These are phyloP conservation scores for Meta bourneti DNA, from an alignment of 2,888 invertebrate species.

Conservation along the genomic window DNA sequence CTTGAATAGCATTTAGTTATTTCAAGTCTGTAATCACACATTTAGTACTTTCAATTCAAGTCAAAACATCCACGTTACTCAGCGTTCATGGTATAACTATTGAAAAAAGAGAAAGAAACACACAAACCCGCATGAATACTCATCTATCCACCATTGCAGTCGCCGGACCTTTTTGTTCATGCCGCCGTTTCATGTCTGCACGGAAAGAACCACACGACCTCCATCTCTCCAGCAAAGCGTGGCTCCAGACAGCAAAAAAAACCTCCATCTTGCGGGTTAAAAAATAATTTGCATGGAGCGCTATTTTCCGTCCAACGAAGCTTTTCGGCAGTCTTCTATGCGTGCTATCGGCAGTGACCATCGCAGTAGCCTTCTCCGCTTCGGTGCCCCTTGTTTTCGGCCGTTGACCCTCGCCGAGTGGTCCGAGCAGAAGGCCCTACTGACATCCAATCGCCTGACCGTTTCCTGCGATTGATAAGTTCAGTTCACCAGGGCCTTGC, in stretches of 20 bases:
- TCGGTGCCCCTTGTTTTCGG: conserved; percentile 57
- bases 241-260: not conserved
- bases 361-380: conserved; percentile 54
- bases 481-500: not conserved
- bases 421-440: not conserved
- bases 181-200: not conserved
- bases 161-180: no score
- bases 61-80: no score
- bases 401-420: conserved; percentile 44
- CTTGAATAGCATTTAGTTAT: no score
- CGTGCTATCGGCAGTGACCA: conserved; percentile 61
- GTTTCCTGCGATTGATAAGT: conserved; percentile 42
- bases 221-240: not conserved
- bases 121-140: no score
- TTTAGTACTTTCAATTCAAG: no score
- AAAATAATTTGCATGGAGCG: conserved; percentile 37
- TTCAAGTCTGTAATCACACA: no score
- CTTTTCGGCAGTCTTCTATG: not conserved
- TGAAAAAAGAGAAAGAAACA: no score
- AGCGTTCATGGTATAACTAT: no score
- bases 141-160: no score
- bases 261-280: not conserved
- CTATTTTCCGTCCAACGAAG: conserved; percentile 25
- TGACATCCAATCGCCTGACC: conserved; percentile 2
- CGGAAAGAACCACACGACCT: not conserved